These are phyloP conservation scores for Pristionchus japonicus DNA, from an alignment of 2,888 invertebrate genomes.

Conservation along the genomic window DNA sequence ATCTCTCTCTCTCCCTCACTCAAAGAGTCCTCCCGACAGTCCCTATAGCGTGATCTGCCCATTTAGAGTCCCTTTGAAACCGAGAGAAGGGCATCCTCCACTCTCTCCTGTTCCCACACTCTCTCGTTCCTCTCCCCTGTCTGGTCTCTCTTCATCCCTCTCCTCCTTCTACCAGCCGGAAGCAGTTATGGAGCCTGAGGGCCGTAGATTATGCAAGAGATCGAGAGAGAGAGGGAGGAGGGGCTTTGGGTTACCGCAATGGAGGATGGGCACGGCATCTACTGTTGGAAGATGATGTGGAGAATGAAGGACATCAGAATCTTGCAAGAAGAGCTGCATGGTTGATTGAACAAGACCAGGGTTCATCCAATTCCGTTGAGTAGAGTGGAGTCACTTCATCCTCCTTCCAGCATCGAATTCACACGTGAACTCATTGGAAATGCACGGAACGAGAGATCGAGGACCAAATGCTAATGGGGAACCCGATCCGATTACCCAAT, in stretches of 20 bases:
- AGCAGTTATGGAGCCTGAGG: slow-evolving; percentile 38
- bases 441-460: background rate
- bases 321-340: background rate
- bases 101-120: background rate
- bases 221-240: background rate
- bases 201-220: slow-evolving; percentile 17
- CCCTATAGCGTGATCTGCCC: background rate
- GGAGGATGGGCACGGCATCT: background rate
- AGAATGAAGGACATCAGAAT: background rate
- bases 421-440: background rate
- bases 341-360: background rate
- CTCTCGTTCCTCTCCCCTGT: slow-evolving; percentile 2
- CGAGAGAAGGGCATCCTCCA: background rate
- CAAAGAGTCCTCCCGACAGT: slow-evolving; percentile 15
- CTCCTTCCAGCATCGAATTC: background rate
- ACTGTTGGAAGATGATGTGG: background rate
- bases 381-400: background rate
- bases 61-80: slow-evolving; percentile 7
- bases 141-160: background rate
- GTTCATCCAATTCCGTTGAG: background rate
- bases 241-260: background rate
- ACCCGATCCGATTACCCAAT: background rate
- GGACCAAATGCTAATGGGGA: background rate
- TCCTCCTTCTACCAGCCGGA: background rate
- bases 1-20: slow-evolving; percentile 6